A percentile compares a stretch with the other conserved stretches of the same genome.
Evolutionary conservation across 2,113 vertebrate genomes (phyloP).

Genomic region (Pedionomus torquatus): DNA sequence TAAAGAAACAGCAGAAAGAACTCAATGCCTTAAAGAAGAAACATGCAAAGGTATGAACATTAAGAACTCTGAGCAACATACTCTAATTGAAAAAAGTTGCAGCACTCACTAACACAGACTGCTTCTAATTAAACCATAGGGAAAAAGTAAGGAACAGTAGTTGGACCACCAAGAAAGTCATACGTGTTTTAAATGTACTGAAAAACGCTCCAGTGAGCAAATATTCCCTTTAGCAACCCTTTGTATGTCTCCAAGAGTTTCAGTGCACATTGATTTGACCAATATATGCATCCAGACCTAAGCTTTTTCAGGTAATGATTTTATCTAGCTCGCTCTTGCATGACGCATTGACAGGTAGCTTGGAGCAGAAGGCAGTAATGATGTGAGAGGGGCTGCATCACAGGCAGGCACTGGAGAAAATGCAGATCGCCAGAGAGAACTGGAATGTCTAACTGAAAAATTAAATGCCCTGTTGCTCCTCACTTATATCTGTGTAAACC

Average conservation of each 20-base stretch:
- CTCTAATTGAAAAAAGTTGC: background rate
- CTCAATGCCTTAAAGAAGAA: slow-evolving; percentile 94
- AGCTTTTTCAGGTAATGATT: background rate
- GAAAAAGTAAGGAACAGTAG: background rate
- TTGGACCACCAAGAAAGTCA: background rate
- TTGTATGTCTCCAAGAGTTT: background rate
- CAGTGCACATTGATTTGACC: background rate
- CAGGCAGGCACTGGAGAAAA: background rate
- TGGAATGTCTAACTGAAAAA: background rate
- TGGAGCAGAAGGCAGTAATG: background rate
- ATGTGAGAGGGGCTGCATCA: background rate
- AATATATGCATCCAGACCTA: background rate
- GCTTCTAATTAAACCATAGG: background rate
- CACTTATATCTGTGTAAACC: background rate
- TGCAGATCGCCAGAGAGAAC: background rate
- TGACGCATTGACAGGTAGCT: background rate
- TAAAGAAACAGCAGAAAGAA: slow-evolving; percentile 98
- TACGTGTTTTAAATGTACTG: background rate
- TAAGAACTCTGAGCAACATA: background rate
- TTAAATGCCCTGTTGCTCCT: background rate
- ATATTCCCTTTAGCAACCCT: background rate
- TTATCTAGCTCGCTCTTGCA: background rate
- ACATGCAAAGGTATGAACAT: slow-evolving; percentile 87
- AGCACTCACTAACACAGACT: background rate
- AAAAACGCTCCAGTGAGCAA: background rate